These are phyloP conservation scores for Drosophila multiciliata DNA, from an alignment of 2,888 invertebrate genomes.

Conservation along the genomic window DNA sequence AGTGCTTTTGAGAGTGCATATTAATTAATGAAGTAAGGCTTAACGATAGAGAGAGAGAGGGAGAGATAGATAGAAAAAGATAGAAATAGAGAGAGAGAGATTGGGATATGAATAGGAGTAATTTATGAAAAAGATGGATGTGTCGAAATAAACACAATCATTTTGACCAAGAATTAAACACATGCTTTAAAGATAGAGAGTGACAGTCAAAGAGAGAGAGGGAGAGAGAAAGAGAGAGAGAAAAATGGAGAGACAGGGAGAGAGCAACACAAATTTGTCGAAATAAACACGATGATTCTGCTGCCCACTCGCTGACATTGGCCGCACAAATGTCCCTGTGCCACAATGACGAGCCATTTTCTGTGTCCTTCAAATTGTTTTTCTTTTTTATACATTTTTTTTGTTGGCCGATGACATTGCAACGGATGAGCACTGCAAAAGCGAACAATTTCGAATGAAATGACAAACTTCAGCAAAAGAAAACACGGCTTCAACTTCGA, in stretches of 20 bases:
- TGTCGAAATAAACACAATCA: not conserved
- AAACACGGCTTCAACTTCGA: not conserved
- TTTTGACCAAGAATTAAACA: not conserved
- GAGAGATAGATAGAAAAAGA: not conserved
- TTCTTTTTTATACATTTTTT: not conserved
- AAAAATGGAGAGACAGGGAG: not conserved
- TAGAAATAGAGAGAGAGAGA: not conserved
- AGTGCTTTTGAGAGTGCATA: conserved; percentile 1
- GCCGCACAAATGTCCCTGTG: conserved; percentile 42
- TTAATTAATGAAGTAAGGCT: not conserved
- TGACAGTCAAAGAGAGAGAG: not conserved
- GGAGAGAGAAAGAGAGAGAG: not conserved
- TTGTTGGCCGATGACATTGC: conserved; percentile 28
- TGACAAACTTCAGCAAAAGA: conserved; percentile 40
- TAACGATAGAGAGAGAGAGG: not conserved
- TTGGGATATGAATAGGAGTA: not conserved
- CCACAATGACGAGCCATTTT: conserved; percentile 60
- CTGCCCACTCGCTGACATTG: conserved; percentile 35
- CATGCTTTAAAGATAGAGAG: not conserved
- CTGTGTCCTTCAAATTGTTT: conserved; percentile 69
- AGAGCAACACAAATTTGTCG: conserved; percentile 7
- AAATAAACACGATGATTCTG: conserved; percentile 27
- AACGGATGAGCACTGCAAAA: conserved; percentile 10
- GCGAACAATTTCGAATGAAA: conserved; percentile 49
- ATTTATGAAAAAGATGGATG: not conserved